Evolutionary conservation across 1,140 invertebrate species (phyloP).

Genomic region (Planococcus citri): DNA sequence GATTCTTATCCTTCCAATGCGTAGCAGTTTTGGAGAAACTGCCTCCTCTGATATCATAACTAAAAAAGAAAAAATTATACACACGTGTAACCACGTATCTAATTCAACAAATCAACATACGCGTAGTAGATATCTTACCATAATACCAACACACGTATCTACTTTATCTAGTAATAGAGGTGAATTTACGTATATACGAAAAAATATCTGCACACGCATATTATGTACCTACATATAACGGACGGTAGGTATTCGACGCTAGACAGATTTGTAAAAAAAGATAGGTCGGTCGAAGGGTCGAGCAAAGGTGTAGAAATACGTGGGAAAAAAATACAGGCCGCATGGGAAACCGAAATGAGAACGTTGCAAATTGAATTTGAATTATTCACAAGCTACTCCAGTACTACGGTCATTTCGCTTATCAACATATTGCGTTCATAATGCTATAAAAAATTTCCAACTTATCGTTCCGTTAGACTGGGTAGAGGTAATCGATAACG

Average conservation of each 20-base stretch:
- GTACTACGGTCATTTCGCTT: not conserved
- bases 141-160: too few species aligned
- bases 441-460: not conserved
- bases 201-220: not conserved
- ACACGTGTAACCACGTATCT: not conserved
- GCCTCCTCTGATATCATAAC: not conserved
- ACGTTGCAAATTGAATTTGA: not conserved
- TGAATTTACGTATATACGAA: too few species aligned
- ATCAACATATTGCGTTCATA: not conserved
- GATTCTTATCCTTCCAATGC: constrained; percentile 40
- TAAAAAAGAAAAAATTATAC: not conserved
- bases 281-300: not conserved
- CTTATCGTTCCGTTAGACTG: not conserved
- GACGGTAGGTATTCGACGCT: too few species aligned
- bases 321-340: not conserved
- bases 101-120: too few species aligned
- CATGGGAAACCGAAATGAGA: not conserved
- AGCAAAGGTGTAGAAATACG: not conserved
- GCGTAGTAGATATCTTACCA: too few species aligned
- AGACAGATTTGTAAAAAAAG: not conserved
- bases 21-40: constrained; percentile 8
- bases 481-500: too few species aligned
- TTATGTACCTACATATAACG: too few species aligned
- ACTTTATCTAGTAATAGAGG: too few species aligned
- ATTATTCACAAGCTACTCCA: not conserved